These are phyloP conservation scores for Drosophila ananassae DNA, from an alignment of 1,140 invertebrate species.

Conservation along the genomic window DNA sequence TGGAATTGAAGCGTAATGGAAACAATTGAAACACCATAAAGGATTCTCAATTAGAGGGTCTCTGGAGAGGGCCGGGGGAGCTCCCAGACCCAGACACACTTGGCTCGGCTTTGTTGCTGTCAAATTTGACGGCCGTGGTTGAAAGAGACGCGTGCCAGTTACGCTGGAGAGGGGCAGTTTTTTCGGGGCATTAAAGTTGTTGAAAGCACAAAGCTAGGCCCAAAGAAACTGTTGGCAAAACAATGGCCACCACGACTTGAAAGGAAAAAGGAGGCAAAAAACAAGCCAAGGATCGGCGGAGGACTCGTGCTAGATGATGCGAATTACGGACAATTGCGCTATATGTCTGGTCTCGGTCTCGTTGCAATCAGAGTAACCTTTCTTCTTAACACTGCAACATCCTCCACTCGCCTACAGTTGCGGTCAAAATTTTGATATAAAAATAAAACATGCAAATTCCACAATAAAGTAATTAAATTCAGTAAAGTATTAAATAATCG, in stretches of 20 bases:
- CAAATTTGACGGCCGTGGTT: conserved; percentile 79
- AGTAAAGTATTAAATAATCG: too few species aligned
- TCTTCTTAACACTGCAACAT: conserved; percentile 13
- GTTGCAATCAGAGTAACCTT: conserved; percentile 62
- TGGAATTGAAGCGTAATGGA: conserved; percentile 78
- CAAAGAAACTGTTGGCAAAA: conserved; percentile 46
- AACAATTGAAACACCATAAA: conserved; percentile 83
- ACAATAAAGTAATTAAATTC: too few species aligned
- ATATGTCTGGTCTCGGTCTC: conserved; percentile 39
- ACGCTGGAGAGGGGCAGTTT: conserved; percentile 34
- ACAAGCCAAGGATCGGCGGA: conserved; percentile 36
- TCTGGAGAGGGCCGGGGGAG: background rate
- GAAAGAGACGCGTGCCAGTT: conserved; percentile 75
- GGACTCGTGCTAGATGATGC: conserved; percentile 55
- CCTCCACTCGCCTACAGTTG: background rate
- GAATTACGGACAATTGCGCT: conserved; percentile 67
- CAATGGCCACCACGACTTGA: conserved; percentile 40
- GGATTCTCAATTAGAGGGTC: conserved; percentile 76
- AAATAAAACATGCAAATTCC: too few species aligned
- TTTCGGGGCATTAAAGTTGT: conserved; percentile 61
- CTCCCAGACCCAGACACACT: conserved; percentile 58
- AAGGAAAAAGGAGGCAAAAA: conserved; percentile 23
- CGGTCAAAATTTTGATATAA: background rate
- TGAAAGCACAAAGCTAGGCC: conserved; percentile 27
- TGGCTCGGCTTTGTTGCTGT: conserved; percentile 63